Evolutionary conservation across 2,797 vertebrate genomes (phyloP).

Genomic region (Falco columbarius): DNA sequence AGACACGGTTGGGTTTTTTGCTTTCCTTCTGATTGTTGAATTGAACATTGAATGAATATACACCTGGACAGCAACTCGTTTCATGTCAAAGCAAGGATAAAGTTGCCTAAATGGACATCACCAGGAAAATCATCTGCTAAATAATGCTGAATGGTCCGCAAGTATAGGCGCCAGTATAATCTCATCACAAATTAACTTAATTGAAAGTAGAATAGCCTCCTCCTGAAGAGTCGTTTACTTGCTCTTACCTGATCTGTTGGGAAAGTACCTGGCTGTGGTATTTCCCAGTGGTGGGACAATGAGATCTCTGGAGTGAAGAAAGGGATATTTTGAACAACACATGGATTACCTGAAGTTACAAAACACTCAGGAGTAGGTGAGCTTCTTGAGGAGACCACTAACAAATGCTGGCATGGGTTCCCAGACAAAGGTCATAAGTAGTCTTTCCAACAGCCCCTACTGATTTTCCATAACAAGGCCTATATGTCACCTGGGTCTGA

Average conservation of each 20-base stretch:
- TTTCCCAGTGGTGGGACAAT: background rate
- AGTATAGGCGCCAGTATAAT: background rate
- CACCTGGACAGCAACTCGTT: background rate
- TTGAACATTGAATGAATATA: background rate
- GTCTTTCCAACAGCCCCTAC: background rate
- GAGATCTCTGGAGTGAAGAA: background rate
- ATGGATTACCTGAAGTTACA: background rate
- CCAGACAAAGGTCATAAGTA: background rate
- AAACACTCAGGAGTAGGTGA: background rate
- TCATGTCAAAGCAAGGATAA: background rate
- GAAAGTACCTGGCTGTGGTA: slow-evolving; percentile 35
- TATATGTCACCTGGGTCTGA: background rate
- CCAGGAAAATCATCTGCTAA: background rate
- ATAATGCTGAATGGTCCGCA: background rate
- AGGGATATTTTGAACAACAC: background rate
- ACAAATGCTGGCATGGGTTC: background rate
- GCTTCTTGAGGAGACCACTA: background rate
- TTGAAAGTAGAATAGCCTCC: background rate
- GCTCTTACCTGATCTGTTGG: background rate
- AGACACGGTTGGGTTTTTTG: background rate
- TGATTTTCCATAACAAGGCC: background rate
- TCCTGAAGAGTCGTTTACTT: background rate
- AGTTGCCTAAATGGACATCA: background rate
- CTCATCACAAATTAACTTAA: slow-evolving; percentile 43
- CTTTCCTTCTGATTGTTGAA: background rate